Base-by-base conservation (phyloP, 2,113 vertebrate species). In the Pluvianellus socialis region DNA sequence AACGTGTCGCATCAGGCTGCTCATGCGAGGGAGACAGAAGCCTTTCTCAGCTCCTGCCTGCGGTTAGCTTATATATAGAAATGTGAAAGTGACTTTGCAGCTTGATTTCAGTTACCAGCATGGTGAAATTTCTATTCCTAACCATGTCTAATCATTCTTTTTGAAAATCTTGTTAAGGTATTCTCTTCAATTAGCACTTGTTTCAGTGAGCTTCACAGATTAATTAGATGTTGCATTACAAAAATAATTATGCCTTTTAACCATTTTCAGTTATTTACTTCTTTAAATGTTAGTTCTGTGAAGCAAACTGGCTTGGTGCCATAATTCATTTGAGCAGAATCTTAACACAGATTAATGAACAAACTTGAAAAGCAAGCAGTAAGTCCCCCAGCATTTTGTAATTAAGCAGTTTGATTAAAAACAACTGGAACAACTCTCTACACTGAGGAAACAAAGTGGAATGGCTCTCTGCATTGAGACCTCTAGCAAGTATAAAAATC, bases 181-280 rank as follows among this genome's bases (percentile, higher is more conserved):
- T 95, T 97, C 90, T 95, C 27, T 70, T 91, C 89, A 96, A 97
- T 96, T 95, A 95, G 87, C 87, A 47, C 96, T 95, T 90, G 81
- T 97, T 96, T 96, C 93, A 86, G 74, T 74, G 87, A 91, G 93
- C 81, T 93, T 94, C 89, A 66, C 0, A 4, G 86, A 91, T 96
- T 97, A 97, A 96, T 97, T 94, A 96, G 96, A 97, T 93, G 93
- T 95, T 97, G 95, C 89, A 67, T 96, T 97, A 95, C 87, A 85
- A 94, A 94, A 96, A 96, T 97, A 97, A 96, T 96, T 92, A 96
- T 67, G 95, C 81, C 94, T 96, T 96, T 97, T 96, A 97, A 96
- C 94, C 87, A 86, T 95, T 96, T 97, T 96, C 77, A 15, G 85
- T 96, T 97, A 97, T 97, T 97, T 97, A 97, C 94, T 95, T 85